A percentile compares a stretch with the other conserved stretches of the same genome.
Conservation (phyloP, 2,113 vertebrate genomes). For the Xiphophorus couchianus region DNA sequence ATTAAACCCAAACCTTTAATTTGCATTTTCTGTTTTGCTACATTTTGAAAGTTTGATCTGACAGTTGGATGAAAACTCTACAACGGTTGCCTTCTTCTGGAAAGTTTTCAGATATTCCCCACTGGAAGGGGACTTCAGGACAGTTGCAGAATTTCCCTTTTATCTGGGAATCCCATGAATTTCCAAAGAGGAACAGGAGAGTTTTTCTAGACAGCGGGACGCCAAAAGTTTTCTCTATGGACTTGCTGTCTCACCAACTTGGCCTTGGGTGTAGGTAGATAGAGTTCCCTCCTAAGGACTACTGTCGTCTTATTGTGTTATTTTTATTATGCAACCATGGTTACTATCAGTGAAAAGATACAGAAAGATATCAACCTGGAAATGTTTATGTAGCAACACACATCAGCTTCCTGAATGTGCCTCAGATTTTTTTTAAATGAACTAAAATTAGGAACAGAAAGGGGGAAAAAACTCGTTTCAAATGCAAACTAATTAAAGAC, state of each 20-base stretch:
- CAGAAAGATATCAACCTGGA: no score
- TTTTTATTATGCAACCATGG: no score
- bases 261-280: not conserved
- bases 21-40: no score
- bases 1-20: no score
- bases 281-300: not conserved
- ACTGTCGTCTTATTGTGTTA: no score
- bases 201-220: not conserved
- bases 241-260: not conserved
- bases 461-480: slow-evolving; percentile 17
- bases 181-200: not conserved
- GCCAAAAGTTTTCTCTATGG: not conserved
- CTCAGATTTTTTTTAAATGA: not conserved
- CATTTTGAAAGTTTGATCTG: no score
- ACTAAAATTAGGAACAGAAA: not conserved
- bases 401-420: not conserved
- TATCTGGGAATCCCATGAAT: not conserved
- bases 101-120: not conserved
- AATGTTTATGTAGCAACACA: no score
- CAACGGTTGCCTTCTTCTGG: not conserved
- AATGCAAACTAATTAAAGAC: slow-evolving; percentile 23
- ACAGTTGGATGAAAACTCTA: no score
- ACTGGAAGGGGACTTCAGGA: not conserved
- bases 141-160: not conserved
- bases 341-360: no score